These are phyloP conservation scores for Macrobrachium rosenbergii DNA, from an alignment of 1,140 invertebrate genomes.

Conservation along the genomic window DNA sequence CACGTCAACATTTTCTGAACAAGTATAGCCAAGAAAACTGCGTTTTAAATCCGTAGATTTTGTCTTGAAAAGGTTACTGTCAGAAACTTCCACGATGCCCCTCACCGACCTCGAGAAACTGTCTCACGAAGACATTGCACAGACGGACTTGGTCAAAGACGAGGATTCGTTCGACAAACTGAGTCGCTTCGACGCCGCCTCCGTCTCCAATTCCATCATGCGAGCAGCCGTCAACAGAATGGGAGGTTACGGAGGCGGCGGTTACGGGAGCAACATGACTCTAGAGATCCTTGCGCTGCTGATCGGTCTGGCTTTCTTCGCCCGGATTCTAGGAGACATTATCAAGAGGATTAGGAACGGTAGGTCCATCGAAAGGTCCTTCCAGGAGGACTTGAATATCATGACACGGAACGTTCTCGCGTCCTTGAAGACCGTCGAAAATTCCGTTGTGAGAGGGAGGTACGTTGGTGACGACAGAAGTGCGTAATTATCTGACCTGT, in stretches of 20 bases:
- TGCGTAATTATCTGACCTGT: not conserved
- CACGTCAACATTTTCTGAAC: too few relatives aligned
- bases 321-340: not conserved
- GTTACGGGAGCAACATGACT: not conserved
- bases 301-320: not conserved
- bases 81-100: too few relatives aligned
- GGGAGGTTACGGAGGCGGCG: not conserved
- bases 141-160: too few relatives aligned
- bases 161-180: too few relatives aligned
- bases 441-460: not conserved
- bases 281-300: slow-evolving; percentile 1
- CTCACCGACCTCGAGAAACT: too few relatives aligned
- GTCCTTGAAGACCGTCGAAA: not conserved
- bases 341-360: slow-evolving; percentile 16
- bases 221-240: not conserved
- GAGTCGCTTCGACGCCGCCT: too few relatives aligned
- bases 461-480: too few relatives aligned
- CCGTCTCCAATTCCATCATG: too few relatives aligned
- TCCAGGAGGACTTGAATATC: not conserved
- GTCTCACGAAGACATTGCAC: too few relatives aligned
- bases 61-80: too few relatives aligned
- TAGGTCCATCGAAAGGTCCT: not conserved
- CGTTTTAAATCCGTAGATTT: too few relatives aligned
- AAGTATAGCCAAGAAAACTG: too few relatives aligned
- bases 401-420: not conserved